Conservation (phyloP, 1,140 invertebrate species). For the Phthorimaea operculella region DNA sequence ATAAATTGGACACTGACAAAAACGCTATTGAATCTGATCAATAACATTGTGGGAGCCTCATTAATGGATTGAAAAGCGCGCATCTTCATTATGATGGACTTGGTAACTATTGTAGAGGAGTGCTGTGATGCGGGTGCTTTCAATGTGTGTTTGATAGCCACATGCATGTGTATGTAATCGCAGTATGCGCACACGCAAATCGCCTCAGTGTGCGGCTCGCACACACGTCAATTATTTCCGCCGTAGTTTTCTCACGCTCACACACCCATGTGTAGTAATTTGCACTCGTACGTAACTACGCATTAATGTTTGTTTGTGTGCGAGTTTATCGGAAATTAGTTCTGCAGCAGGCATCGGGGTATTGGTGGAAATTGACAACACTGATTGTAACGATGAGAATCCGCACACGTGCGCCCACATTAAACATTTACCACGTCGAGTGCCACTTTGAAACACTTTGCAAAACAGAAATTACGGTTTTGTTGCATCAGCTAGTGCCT, state of each 20-base stretch:
- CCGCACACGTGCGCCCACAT: conserved; percentile 38
- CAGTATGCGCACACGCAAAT: conserved; percentile 20
- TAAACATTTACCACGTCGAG: conserved; percentile 39
- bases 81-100: conserved; percentile 53
- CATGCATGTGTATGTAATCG: conserved; percentile 21
- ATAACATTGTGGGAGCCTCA: conserved; percentile 50
- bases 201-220: conserved; percentile 24
- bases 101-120: conserved; percentile 47
- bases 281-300: conserved; percentile 35
- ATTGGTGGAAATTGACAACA: conserved; percentile 51
- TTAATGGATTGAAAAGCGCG: conserved; percentile 58
- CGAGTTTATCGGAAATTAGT: conserved; percentile 55
- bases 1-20: conserved; percentile 44
- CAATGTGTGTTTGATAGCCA: conserved; percentile 28
- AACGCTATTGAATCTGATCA: conserved; percentile 35
- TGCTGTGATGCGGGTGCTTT: conserved; percentile 44
- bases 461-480: conserved; percentile 39
- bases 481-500: conserved; percentile 17
- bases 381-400: conserved; percentile 47
- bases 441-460: conserved; percentile 26
- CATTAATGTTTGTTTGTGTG: conserved; percentile 32
- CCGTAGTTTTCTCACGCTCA: conserved; percentile 61
- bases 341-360: conserved; percentile 36
- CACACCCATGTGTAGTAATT: conserved; percentile 42
- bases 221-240: conserved; percentile 40